Conservation (phyloP, 2,888 invertebrate genomes). For the Diaprepes abbreviatus region DNA sequence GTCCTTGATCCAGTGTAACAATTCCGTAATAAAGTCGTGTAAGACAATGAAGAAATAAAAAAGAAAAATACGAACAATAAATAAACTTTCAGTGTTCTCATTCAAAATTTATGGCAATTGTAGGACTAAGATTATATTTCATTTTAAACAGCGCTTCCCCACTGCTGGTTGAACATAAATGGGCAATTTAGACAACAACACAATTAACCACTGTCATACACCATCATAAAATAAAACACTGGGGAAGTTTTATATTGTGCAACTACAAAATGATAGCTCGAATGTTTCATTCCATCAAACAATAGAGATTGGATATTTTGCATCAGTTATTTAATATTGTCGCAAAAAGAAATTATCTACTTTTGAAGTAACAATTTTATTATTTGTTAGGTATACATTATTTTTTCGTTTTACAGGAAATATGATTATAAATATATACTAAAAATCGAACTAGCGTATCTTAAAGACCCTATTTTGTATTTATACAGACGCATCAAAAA, state of each 20-base stretch:
- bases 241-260: constrained; percentile 8
- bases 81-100: constrained; percentile 26
- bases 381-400: too few species aligned
- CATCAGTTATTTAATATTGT: too few species aligned
- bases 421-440: too few species aligned
- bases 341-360: too few species aligned
- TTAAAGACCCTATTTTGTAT: too few species aligned
- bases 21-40: constrained; percentile 17
- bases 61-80: constrained; percentile 39
- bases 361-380: too few species aligned
- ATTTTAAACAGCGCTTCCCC: constrained; percentile 38
- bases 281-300: constrained; percentile 7
- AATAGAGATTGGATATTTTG: constrained; percentile 4
- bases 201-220: constrained; percentile 45
- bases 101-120: constrained; percentile 36
- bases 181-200: constrained; percentile 40
- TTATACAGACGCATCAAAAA: too few species aligned
- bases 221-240: constrained; percentile 41
- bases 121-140: constrained; percentile 28
- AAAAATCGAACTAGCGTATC: too few species aligned
- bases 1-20: too few species aligned
- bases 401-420: too few species aligned
- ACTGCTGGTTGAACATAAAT: constrained; percentile 36
- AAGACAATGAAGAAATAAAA: constrained; percentile 28
- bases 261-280: constrained; percentile 2